Base-by-base conservation (phyloP, 2,113 vertebrate species). In the Clarias macrocephalus region DNA sequence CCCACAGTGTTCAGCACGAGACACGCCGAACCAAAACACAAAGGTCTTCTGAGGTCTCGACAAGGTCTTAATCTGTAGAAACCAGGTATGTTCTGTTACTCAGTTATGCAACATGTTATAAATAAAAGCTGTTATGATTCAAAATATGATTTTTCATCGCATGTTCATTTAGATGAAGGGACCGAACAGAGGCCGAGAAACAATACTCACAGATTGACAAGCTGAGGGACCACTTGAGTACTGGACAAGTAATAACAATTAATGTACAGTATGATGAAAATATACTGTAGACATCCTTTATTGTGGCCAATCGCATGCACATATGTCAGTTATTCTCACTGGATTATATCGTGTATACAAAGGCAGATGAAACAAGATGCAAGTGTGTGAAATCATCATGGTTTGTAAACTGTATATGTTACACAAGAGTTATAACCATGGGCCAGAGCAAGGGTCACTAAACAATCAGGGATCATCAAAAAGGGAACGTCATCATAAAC, bases 1-100 rank as follows among this genome's bases (percentile, higher is more conserved):
- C 11, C 5, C 15, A 62, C 18, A 63, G 75, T 33, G 59, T 85
- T 28, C n/a, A 30, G 33, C 42, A 56, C 54, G 42, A 2, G 60
- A 63, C 25, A 85, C 60, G 23, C 18, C 60, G 54, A 80, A 68
- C n/a, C 18, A 62, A 85, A 76, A 65, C 42, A 76, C 10, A 65
- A 0, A 3, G n/a, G 42, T 62, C 59, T 16, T 57, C 77, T 59
- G 56, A 59, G 56, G 56, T 60, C 11, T 60, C 12, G 75, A 79
- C 25, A 25, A 63, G 25, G 57, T 59, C 21, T 48, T 62, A 62
- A 63, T 42, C 12, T 48, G 54, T 73, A 18, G 23, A 63, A 62
- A 85, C 77, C 33, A 18, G 52, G 52, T 16, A 56, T 16, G 75
- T 56, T 77, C 23, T 54, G 23, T 54, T n/a, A 77, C 13, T 56